phyloP scores from a whole-genome alignment of 2,888 invertebrate genomes.

The Chymomyza procnemis region DNA sequence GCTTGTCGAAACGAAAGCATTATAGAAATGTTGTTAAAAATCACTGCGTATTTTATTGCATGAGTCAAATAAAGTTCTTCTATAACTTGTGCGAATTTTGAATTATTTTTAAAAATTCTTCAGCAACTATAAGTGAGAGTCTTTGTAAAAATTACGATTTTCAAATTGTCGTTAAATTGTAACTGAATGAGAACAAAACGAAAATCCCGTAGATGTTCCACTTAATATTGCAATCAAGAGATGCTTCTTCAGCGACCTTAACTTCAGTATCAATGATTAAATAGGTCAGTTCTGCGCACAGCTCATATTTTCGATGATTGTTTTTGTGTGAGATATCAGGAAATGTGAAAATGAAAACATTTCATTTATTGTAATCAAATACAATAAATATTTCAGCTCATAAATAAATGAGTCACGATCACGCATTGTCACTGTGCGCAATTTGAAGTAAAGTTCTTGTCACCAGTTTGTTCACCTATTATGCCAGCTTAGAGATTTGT shows the following conservation, averaged over 20 bases:
- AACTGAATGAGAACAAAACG: too few relatives aligned
- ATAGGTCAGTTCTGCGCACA: conserved; percentile 43
- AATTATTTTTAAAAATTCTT: too few relatives aligned
- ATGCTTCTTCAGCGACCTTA: background rate
- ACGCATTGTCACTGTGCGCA: background rate
- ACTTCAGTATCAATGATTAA: conserved; percentile 25
- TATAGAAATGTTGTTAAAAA: too few relatives aligned
- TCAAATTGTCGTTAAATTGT: too few relatives aligned
- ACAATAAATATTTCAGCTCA: background rate
- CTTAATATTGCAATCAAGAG: background rate
- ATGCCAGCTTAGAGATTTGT: background rate
- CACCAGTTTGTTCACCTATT: background rate
- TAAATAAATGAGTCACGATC: background rate
- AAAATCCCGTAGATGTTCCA: background rate
- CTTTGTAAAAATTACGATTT: too few relatives aligned
- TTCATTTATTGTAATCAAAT: background rate
- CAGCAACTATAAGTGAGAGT: too few relatives aligned
- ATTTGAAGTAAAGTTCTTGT: conserved; percentile 1
- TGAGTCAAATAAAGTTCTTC: too few relatives aligned
- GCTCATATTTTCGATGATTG: background rate
- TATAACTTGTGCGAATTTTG: too few relatives aligned
- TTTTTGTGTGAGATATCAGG: background rate
- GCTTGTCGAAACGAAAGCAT: too few relatives aligned
- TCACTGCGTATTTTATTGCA: too few relatives aligned
- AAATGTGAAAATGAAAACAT: background rate